Evolutionary conservation across 2,113 vertebrate species (phyloP), one percentile per base, ranked within the genome.

Genomic region (Calidris pugnax): DNA sequence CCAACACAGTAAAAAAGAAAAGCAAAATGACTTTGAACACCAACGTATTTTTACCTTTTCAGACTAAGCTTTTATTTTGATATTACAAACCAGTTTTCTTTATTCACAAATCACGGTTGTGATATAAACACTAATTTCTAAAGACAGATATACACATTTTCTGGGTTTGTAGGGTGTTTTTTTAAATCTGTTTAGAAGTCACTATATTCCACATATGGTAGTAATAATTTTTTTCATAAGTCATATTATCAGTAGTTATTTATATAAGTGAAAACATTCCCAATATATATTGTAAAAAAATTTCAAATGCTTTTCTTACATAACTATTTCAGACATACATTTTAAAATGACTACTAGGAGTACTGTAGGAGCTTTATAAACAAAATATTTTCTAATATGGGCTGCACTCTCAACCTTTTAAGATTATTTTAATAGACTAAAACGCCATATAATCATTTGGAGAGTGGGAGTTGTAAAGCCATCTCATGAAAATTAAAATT

Each of bases 81-180:
- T 98, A 98, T 98, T 98, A 98, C 98, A 98, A 98, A 98, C 98
- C 98, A 98, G 97, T 98, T 98, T 98, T 98, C 97, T 98, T 98
- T 98, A 98, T 98, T 98, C 98, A 98, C 98, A 98, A 98, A 98
- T 98, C 98, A 98, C 98, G 98, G 97, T 97, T 98, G 98, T 98
- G 98, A 98, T 98, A 98, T 98, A 98, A 98, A 98, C 98, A 98
- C 98, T 98, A 98, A 98, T 98, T 98, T 98, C 98, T 98, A 98
- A 98, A 98, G 98, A 98, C 98, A 98, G 98, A 98, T 98, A 98
- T 98, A 98, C 98, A 98, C 98, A 98, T 98, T 98, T 98, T 98
- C 97, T 98, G 98, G 98, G 98, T 98, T 98, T 97, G 98, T 98
- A 98, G 97, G 97, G 88, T 73, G 43, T 10, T 64, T 95, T 83